Conservation (phyloP, 2,888 invertebrate genomes). For the Agapostemon virescens region DNA sequence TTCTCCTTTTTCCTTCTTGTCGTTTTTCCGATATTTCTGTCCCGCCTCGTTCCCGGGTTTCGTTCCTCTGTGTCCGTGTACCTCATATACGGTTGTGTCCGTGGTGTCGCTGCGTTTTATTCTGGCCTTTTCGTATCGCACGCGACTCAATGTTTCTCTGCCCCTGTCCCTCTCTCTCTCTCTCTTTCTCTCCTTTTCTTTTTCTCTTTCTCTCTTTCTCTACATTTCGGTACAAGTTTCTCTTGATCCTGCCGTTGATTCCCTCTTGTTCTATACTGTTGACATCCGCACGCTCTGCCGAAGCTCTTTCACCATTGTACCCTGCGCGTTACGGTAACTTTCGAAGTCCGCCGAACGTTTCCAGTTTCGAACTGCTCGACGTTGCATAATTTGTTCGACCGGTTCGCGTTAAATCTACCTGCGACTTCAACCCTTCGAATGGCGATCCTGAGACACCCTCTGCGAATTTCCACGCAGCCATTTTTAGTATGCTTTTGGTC, state of each 20-base stretch:
- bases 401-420: no score
- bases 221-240: not conserved
- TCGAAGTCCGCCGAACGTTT: no score
- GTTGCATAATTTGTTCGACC: no score
- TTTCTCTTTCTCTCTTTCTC: no score
- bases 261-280: not conserved
- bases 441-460: no score
- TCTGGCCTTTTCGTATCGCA: not conserved
- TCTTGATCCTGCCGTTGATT: not conserved
- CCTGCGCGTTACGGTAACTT: no score
- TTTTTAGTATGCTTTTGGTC: no score
- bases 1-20: slow-evolving; percentile 11
- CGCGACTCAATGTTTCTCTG: not conserved
- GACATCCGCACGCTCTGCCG: not conserved
- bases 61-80: not conserved
- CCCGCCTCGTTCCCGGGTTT: not conserved
- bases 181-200: no score
- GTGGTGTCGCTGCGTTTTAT: not conserved
- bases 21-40: slow-evolving; percentile 13
- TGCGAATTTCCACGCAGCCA: no score
- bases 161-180: not conserved
- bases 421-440: no score
- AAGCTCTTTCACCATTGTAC: not conserved
- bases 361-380: no score
- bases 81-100: no score